Conservation (phyloP, 2,888 invertebrate genomes). For the Rhagophthalmus giganteus region DNA sequence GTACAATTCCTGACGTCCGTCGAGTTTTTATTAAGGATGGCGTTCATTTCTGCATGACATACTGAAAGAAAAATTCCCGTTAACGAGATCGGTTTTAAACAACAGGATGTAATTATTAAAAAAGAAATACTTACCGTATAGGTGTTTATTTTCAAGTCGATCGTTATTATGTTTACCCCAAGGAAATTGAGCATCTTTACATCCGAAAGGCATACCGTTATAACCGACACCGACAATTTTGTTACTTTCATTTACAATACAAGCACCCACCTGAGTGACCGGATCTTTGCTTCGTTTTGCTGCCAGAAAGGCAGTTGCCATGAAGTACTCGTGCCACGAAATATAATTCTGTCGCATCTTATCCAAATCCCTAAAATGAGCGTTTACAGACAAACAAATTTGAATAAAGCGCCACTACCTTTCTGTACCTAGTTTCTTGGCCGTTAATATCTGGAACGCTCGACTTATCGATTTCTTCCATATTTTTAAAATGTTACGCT, state of each 20-base stretch:
- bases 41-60: conserved; percentile 98
- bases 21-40: conserved; percentile 88
- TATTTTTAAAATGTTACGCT: too few species aligned
- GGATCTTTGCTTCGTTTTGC: conserved; percentile 96
- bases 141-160: conserved; percentile 74
- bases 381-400: not conserved
- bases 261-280: conserved; percentile 90
- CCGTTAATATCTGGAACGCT: not conserved
- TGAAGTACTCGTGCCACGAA: conserved; percentile 93
- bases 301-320: conserved; percentile 88
- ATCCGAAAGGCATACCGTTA: conserved; percentile 95
- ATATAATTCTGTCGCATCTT: conserved; percentile 69
- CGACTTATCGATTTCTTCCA: not conserved
- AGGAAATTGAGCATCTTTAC: conserved; percentile 85
- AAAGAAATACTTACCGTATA: conserved; percentile 69
- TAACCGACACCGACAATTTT: conserved; percentile 93
- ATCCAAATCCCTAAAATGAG: conserved; percentile 19
- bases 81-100: too few species aligned
- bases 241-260: conserved; percentile 84
- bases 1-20: conserved; percentile 75
- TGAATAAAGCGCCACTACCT: not conserved
- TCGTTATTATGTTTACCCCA: conserved; percentile 74
- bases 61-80: conserved; percentile 74
- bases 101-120: not conserved
- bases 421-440: not conserved